Evolutionary conservation across 1,140 invertebrate species (phyloP).

Genomic region (Drosophila punjabiensis): DNA sequence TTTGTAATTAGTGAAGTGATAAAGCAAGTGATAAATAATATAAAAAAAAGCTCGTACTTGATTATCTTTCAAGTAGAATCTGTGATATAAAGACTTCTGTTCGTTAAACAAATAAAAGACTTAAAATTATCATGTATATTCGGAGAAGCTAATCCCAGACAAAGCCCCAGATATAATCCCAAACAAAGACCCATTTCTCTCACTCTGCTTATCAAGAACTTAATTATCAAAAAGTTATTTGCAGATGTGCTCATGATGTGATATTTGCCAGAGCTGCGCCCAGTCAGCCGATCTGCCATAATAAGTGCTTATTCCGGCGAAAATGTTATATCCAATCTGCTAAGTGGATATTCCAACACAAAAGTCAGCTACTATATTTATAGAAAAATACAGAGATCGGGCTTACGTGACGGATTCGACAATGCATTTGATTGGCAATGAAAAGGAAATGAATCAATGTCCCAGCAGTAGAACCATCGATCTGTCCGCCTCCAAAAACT

Average conservation of each 20-base stretch:
- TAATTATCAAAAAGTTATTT: slow-evolving; percentile 50
- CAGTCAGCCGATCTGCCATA: slow-evolving; percentile 41
- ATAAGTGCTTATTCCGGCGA: slow-evolving; percentile 23
- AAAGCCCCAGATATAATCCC: too few relatives aligned
- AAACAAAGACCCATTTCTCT: slow-evolving; percentile 19
- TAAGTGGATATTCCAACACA: slow-evolving; percentile 32
- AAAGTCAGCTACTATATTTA: slow-evolving; percentile 1
- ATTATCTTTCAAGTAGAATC: neutral
- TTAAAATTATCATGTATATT: neutral
- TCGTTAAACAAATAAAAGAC: neutral
- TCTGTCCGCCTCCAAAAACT: slow-evolving; percentile 59
- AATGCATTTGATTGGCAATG: slow-evolving; percentile 70
- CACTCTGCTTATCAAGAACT: slow-evolving; percentile 29
- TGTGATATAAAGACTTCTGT: neutral
- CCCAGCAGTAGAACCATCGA: slow-evolving; percentile 50
- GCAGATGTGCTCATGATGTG: slow-evolving; percentile 59
- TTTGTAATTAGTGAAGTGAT: slow-evolving; percentile 28
- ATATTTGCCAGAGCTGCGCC: slow-evolving; percentile 59
- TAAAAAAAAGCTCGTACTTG: neutral
- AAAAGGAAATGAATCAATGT: slow-evolving; percentile 62
- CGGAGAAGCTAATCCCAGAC: neutral
- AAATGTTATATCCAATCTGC: slow-evolving; percentile 34
- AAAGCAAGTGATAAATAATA: slow-evolving; percentile 15
- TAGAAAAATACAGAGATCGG: neutral
- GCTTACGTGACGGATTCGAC: slow-evolving; percentile 23